Conservation (phyloP, 2,888 invertebrate species). For the Eumerus sabulonum region DNA sequence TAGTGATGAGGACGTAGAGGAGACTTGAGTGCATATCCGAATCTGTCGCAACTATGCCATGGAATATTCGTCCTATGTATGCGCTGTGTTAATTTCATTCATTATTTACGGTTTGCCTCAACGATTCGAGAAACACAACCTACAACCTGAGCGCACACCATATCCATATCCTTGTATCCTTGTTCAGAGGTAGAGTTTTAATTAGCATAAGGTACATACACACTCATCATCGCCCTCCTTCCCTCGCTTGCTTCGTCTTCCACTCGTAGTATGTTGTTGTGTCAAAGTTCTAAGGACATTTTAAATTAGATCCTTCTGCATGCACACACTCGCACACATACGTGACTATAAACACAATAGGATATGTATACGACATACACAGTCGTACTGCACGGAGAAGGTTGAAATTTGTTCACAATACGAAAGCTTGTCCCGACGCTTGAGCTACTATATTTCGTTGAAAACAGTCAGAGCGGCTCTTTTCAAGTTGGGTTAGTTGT, state of each 20-base stretch:
- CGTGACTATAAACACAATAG: slow-evolving; percentile 52
- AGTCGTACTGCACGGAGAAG: slow-evolving; percentile 25
- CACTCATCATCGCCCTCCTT: slow-evolving; percentile 17
- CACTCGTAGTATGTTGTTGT: slow-evolving; percentile 24
- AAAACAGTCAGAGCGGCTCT: slow-evolving; percentile 1
- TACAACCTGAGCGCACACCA: slow-evolving; percentile 9
- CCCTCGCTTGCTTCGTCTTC: slow-evolving; percentile 4
- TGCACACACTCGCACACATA: slow-evolving; percentile 34
- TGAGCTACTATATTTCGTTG: slow-evolving; percentile 23
- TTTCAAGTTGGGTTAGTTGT: too few species aligned
- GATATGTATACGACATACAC: too few species aligned
- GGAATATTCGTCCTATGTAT: slow-evolving; percentile 43
- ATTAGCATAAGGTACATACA: slow-evolving; percentile 68
- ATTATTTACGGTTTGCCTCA: slow-evolving; percentile 77
- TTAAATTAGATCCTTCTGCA: slow-evolving; percentile 63
- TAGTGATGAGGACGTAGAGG: slow-evolving; percentile 61
- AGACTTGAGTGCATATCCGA: slow-evolving; percentile 25
- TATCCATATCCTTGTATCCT: slow-evolving; percentile 23
- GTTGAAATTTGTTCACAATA: slow-evolving; percentile 2
- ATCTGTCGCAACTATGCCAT: slow-evolving; percentile 54
- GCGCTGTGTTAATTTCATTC: slow-evolving; percentile 75
- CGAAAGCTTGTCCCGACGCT: too few species aligned
- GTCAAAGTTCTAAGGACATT: slow-evolving; percentile 68
- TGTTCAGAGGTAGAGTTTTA: slow-evolving; percentile 61
- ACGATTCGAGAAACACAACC: slow-evolving; percentile 66